Percentiles rank a stretch among this genome's conserved stretches.
These are phyloP conservation scores for Bucco capensis DNA, from an alignment of 2,113 vertebrate genomes.

Conservation along the genomic window DNA sequence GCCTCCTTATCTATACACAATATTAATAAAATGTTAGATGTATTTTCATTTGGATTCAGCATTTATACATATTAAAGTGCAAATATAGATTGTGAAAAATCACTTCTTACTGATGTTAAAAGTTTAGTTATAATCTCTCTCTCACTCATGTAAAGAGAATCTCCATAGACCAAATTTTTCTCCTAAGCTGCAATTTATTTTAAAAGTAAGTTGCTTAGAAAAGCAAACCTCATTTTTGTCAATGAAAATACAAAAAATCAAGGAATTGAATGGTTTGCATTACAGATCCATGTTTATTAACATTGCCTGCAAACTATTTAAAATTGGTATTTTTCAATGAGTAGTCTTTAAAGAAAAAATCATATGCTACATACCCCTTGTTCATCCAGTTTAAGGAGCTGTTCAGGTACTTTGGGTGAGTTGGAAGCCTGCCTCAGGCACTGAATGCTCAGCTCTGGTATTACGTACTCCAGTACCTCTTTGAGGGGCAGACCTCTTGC, in stretches of 20 bases:
- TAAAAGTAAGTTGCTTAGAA: background rate
- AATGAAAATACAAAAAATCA: background rate
- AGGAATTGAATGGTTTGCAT: background rate
- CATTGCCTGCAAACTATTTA: background rate
- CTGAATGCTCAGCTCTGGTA: conserved; percentile 91
- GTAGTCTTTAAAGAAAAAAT: background rate
- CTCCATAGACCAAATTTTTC: background rate
- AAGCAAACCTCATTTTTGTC: background rate
- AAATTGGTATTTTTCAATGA: background rate
- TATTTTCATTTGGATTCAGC: background rate
- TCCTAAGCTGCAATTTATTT: background rate
- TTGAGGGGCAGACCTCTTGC: conserved; percentile 93
- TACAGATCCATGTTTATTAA: background rate
- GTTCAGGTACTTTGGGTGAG: conserved; percentile 90
- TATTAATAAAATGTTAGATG: background rate
- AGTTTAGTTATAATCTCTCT: background rate
- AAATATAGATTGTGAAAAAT: background rate
- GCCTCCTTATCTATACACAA: background rate
- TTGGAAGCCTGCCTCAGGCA: conserved; percentile 88
- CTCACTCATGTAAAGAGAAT: background rate
- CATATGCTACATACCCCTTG: conserved; percentile 84
- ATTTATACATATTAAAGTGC: background rate
- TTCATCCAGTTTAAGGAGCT: conserved; percentile 94
- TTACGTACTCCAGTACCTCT: conserved; percentile 92
- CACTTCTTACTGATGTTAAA: background rate